Evolutionary conservation across 1,140 invertebrate genomes (phyloP).

Genomic region (Frieseomelitta varia): DNA sequence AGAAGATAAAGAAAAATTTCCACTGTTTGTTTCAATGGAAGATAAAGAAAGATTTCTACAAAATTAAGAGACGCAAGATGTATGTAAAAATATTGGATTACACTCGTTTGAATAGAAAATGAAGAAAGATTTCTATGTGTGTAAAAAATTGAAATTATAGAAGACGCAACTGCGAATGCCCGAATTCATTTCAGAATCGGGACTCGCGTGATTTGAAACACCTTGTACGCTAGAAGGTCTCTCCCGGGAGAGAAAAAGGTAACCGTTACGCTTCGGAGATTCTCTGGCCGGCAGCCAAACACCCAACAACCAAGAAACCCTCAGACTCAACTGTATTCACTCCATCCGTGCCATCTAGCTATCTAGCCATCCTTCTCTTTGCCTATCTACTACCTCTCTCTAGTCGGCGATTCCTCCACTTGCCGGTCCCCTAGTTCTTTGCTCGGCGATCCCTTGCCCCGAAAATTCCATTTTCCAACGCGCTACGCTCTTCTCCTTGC

Average conservation of each 20-base stretch:
- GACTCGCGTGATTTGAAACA: neutral
- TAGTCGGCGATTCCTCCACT: neutral
- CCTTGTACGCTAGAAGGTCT: conserved; percentile 32
- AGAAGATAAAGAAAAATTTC: no score
- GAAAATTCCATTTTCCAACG: conserved; percentile 65
- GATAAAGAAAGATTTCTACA: neutral
- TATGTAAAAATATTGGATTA: neutral
- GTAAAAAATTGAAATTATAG: no score
- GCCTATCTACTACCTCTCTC: conserved; percentile 29
- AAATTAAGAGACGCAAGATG: no score
- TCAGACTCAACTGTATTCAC: conserved; percentile 68
- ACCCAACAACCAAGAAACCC: conserved; percentile 73
- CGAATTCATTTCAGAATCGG: neutral
- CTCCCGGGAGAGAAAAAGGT: conserved; percentile 64
- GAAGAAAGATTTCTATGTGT: neutral
- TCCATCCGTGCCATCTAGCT: conserved; percentile 59
- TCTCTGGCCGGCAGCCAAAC: conserved; percentile 73
- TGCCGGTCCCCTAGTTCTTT: conserved; percentile 40
- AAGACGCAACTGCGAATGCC: neutral
- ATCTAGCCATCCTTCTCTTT: conserved; percentile 52
- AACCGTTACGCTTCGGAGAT: conserved; percentile 70
- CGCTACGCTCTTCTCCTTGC: neutral
- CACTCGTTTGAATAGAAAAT: neutral
- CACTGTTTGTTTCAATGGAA: no score
- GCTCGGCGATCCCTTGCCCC: conserved; percentile 31